Base-by-base conservation (phyloP, 2,797 vertebrate species). In the Sorex maritimensis region DNA sequence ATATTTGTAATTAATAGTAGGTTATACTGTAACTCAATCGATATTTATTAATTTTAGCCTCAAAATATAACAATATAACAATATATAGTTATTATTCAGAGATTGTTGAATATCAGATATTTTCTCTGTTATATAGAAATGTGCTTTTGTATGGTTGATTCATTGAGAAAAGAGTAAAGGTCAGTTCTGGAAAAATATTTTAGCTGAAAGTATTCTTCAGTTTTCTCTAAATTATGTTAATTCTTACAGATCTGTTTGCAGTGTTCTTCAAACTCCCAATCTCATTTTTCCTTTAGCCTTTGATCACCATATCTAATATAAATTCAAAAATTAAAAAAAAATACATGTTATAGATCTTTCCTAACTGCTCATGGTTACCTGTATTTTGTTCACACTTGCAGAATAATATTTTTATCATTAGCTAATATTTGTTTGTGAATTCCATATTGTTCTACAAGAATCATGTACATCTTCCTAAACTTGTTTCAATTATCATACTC, bases 111-210 rank as follows among this genome's bases (percentile, higher is more conserved):
- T 65, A 55, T 21, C 9, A 49, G 6, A 21, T 86, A 69, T 1
- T 10, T 10, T 8, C 49, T 3, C 38, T 72, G 8, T 84, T 61
- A 52, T 1, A 52, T 38, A 26, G 52, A 10, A 86, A 86, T 21
- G 0, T 72, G 2, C 24, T 71, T 82, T 74, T 74, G 72, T 23
- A 81, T 74, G 9, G 5, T 23, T 72, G 21, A 81, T 26, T 38
- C 14, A 77, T 21, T 77, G 19, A 89, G n/a, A 78, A 79, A 23
- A 73, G 24, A 26, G 5, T 58, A 49, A 72, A 67, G 2, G 11
- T 81, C 28, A 58, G 3, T 65, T 24, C 8, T 87, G 28, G 41
- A 24, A 90, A 81, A 83, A 81, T 85, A 81, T 52, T 71, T 38
- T 73, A 55, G 78, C 72, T 68, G 11, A 46, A 69, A 65, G 11